Evolutionary conservation across 1,140 invertebrate genomes (phyloP).

Genomic region (Aphis gossypii): DNA sequence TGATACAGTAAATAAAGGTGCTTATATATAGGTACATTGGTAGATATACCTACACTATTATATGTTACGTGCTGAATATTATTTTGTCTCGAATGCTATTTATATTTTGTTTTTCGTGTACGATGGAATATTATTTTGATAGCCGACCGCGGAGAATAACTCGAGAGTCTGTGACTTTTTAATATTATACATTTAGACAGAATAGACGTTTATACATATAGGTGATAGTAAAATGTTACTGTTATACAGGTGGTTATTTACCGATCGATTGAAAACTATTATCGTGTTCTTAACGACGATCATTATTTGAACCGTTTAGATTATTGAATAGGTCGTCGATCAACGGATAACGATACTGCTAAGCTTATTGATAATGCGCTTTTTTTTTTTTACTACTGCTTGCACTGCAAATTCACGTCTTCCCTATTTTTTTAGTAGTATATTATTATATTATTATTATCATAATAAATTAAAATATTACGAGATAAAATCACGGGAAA

Average conservation of each 20-base stretch:
- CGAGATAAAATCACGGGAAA: not conserved
- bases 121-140: not conserved
- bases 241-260: not conserved
- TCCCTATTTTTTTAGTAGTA: not conserved
- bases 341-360: not conserved
- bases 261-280: not conserved
- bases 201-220: not conserved
- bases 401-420: not conserved
- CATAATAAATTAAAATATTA: slow-evolving; percentile 10
- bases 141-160: not conserved
- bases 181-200: not conserved
- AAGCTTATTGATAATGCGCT: not conserved
- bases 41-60: not conserved
- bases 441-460: not conserved
- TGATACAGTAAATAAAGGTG: not conserved
- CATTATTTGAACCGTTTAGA: not conserved
- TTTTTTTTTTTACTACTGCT: not conserved
- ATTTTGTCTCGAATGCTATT: not conserved
- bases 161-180: not conserved
- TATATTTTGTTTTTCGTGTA: not conserved
- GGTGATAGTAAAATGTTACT: not conserved
- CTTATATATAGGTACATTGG: not conserved
- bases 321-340: not conserved
- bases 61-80: not conserved
- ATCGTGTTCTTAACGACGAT: not conserved